Conservation (phyloP, 1,140 invertebrate genomes). For the Homarus americanus region DNA sequence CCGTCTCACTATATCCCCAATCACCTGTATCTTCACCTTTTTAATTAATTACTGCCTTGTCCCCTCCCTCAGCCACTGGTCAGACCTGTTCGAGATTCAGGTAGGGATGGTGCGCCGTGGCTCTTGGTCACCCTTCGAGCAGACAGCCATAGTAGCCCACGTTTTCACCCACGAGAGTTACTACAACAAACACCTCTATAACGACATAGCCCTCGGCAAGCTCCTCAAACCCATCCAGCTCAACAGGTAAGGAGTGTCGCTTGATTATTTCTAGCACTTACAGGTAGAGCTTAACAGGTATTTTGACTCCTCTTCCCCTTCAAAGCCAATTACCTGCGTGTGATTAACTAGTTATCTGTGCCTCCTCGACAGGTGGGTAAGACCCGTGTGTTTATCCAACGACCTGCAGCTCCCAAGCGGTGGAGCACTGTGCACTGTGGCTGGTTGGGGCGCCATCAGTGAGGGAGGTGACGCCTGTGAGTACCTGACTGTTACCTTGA, state of each 20-base stretch:
- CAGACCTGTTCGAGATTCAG: conserved; percentile 47
- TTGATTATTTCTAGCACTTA: not conserved
- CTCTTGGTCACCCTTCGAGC: conserved; percentile 32
- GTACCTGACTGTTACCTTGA: not conserved
- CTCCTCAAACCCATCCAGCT: conserved; percentile 35
- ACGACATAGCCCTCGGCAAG: conserved; percentile 35
- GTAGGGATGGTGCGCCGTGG: conserved; percentile 40
- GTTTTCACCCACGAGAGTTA: conserved; percentile 24
- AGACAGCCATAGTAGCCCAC: conserved; percentile 15
- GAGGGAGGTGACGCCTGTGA: conserved; percentile 15
- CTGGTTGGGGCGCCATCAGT: conserved; percentile 40
- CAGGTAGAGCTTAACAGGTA: not conserved
- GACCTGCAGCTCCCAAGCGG: not conserved
- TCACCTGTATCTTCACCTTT: not conserved
- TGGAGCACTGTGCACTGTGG: conserved; percentile 19
- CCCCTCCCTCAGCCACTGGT: no score
- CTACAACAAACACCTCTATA: not conserved
- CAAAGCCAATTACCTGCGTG: not conserved
- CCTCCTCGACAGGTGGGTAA: conserved; percentile 57
- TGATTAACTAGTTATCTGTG: not conserved
- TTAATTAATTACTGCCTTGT: not conserved
- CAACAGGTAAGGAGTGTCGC: conserved; percentile 14
- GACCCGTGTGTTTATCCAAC: conserved; percentile 33
- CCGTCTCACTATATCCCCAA: not conserved
- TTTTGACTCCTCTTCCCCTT: not conserved